Evolutionary conservation across 2,797 vertebrate genomes (phyloP).

Genomic region (Pseudochirops corinnae): DNA sequence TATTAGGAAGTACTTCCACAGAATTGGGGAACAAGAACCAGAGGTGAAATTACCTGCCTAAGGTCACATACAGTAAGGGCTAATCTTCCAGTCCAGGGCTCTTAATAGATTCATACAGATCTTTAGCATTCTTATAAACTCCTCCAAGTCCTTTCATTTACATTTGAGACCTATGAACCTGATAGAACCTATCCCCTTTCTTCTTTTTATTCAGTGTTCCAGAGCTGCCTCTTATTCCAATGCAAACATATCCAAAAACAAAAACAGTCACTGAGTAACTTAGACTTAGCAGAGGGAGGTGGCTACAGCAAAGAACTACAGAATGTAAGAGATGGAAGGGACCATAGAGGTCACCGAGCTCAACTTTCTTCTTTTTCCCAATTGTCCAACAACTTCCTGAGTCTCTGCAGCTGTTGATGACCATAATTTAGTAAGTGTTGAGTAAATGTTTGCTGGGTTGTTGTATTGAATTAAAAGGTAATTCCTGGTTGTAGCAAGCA

Average conservation of each 20-base stretch:
- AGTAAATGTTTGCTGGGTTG: background rate
- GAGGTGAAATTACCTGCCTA: background rate
- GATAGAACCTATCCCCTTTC: background rate
- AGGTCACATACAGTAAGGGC: background rate
- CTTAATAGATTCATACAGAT: background rate
- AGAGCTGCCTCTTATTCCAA: background rate
- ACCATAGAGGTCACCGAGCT: background rate
- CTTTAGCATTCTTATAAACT: background rate
- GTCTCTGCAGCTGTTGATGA: background rate
- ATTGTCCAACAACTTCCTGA: background rate
- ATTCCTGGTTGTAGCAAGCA: background rate
- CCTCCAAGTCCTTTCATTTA: background rate
- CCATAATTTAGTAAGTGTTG: background rate
- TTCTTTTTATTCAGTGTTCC: background rate
- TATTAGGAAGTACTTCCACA: background rate
- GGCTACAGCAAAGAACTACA: background rate
- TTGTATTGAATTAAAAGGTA: background rate
- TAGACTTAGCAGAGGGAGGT: background rate
- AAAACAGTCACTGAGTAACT: background rate
- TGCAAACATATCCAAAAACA: background rate
- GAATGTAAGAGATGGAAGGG: background rate
- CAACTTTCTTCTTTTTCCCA: background rate
- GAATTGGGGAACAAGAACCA: background rate
- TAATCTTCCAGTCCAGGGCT: background rate
- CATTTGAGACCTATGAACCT: background rate